phyloP scores from a whole-genome alignment of 2,888 invertebrate species.

The Tinea pellionella region DNA sequence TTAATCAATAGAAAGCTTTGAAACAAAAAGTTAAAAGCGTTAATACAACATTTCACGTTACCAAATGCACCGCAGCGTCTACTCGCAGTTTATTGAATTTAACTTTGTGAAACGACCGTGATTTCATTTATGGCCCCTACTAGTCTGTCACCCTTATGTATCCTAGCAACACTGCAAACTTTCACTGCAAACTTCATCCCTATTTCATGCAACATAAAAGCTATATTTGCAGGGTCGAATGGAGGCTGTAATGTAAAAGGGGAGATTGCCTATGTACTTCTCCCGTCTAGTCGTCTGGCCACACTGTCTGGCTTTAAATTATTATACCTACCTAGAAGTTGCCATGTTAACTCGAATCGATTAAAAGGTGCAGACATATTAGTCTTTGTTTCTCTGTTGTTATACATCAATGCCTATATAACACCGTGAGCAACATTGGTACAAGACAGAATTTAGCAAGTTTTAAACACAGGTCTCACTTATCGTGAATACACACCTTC shows the following conservation, averaged over 20 bases:
- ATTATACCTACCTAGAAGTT: neutral
- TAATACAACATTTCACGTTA: no score
- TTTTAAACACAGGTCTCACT: no score
- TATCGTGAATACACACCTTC: no score
- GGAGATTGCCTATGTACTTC: neutral
- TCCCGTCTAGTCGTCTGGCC: slow-evolving; percentile 13
- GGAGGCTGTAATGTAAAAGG: neutral
- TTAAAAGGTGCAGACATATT: neutral
- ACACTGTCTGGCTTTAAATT: slow-evolving; percentile 9
- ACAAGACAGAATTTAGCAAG: no score
- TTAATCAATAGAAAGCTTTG: no score
- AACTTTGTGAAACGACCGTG: slow-evolving; percentile 11
- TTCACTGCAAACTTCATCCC: no score
- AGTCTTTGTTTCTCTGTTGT: neutral
- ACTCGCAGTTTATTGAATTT: slow-evolving; percentile 7
- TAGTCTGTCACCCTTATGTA: neutral
- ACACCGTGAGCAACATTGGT: no score
- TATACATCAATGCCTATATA: no score
- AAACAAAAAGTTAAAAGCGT: no score
- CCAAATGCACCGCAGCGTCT: neutral
- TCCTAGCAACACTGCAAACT: neutral
- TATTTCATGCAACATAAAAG: no score
- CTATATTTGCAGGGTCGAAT: neutral
- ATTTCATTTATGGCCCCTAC: slow-evolving; percentile 7
- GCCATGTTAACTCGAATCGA: slow-evolving; percentile 4